These are phyloP conservation scores for Tenualosa thibaudeaui DNA, from an alignment of 2,797 vertebrate genomes.

Conservation along the genomic window DNA sequence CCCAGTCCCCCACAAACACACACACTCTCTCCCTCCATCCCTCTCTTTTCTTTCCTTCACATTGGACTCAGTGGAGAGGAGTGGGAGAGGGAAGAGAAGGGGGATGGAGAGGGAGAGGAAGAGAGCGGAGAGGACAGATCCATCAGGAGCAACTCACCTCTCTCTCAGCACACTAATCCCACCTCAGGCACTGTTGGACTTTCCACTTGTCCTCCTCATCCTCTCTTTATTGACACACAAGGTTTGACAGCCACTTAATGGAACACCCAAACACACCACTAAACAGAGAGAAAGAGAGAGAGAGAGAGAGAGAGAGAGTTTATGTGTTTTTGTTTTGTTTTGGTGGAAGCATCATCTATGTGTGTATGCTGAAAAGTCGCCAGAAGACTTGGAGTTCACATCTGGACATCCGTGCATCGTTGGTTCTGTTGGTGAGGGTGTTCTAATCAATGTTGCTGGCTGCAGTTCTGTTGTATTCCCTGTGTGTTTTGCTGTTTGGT, in stretches of 20 bases:
- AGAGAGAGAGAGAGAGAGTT: background rate
- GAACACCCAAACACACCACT: background rate
- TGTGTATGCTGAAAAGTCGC: background rate
- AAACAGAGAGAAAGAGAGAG: background rate
- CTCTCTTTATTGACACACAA: background rate
- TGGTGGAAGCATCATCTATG: background rate
- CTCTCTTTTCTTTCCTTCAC: conserved; percentile 60
- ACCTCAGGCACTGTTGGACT: conserved; percentile 20
- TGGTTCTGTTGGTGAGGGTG: background rate
- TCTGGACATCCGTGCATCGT: background rate
- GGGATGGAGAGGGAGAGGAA: background rate
- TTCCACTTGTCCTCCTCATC: conserved; percentile 10
- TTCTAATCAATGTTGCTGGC: background rate
- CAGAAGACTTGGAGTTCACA: background rate
- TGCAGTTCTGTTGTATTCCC: background rate
- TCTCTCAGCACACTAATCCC: conserved; percentile 7
- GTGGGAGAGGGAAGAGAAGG: conserved; percentile 49
- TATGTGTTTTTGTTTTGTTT: background rate
- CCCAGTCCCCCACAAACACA: conserved; percentile 39
- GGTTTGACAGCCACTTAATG: background rate
- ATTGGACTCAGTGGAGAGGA: conserved; percentile 46
- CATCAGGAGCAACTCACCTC: conserved; percentile 7
- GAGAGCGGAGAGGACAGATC: conserved; percentile 40
- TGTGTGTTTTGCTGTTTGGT: background rate
- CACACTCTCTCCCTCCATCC: conserved; percentile 43